Conservation (phyloP, 1,140 invertebrate genomes). For the Ceratosolen fusciceps region DNA sequence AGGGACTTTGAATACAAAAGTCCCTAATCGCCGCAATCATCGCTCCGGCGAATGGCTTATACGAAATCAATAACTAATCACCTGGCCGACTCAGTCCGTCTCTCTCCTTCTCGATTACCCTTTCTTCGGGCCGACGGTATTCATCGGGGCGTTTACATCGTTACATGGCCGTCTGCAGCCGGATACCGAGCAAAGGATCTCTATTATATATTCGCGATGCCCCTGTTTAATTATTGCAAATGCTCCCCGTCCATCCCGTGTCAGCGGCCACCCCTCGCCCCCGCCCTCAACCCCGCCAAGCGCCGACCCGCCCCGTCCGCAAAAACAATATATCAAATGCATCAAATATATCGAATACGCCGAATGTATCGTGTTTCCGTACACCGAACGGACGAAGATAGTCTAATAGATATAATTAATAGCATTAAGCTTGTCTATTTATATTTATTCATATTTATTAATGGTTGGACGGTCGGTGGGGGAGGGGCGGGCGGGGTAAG, state of each 20-base stretch:
- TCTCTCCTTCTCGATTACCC: slow-evolving; percentile 10
- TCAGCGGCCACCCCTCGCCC: too few relatives aligned
- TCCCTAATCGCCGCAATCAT: slow-evolving; percentile 48
- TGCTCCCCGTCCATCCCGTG: background rate
- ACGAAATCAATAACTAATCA: slow-evolving; percentile 47
- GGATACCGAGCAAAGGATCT: background rate
- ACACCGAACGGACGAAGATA: too few relatives aligned
- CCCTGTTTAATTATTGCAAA: background rate
- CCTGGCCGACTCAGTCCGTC: slow-evolving; percentile 1
- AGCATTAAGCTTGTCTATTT: too few relatives aligned
- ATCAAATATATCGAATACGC: too few relatives aligned
- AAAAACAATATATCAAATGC: background rate
- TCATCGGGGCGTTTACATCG: slow-evolving; percentile 8
- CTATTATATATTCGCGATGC: background rate
- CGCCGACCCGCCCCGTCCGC: too few relatives aligned
- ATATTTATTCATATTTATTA: too few relatives aligned
- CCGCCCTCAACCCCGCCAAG: too few relatives aligned
- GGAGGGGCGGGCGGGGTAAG: too few relatives aligned
- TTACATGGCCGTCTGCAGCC: background rate
- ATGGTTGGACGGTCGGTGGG: too few relatives aligned
- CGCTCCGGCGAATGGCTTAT: slow-evolving; percentile 42
- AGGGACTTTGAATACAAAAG: slow-evolving; percentile 24
- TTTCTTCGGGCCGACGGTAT: slow-evolving; percentile 4
- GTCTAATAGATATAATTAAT: too few relatives aligned
- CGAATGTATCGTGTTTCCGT: too few relatives aligned